Evolutionary conservation across 2,797 vertebrate species (phyloP).

Genomic region (Coregonus suidteri): DNA sequence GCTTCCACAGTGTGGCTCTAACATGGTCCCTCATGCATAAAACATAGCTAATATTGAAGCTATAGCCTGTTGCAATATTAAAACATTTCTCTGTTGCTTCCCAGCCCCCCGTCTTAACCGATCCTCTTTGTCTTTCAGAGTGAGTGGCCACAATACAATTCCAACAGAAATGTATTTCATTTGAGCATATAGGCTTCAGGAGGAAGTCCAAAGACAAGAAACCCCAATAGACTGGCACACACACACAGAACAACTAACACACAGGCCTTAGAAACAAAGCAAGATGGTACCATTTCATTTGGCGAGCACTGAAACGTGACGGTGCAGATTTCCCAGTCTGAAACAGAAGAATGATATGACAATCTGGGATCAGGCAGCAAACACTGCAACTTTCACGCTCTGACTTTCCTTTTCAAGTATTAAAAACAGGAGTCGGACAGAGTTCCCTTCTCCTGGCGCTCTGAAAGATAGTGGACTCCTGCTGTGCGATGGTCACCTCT

Average conservation of each 20-base stretch:
- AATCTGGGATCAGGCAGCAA: neutral
- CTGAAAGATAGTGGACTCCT: neutral
- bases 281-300: neutral
- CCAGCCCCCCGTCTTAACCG: neutral
- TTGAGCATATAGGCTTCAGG: too few species aligned
- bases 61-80: slow-evolving; percentile 14
- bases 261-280: neutral
- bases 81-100: slow-evolving; percentile 13
- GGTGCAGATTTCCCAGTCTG: neutral
- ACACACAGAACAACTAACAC: neutral
- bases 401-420: neutral
- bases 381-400: neutral
- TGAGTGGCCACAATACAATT: neutral
- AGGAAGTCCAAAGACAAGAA: neutral
- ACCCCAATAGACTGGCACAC: neutral
- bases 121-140: neutral
- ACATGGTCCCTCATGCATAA: slow-evolving; percentile 34
- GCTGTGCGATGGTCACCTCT: neutral
- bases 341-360: neutral
- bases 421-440: neutral
- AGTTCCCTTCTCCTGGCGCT: neutral
- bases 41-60: slow-evolving; percentile 21
- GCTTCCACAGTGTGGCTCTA: neutral
- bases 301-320: too few species aligned
- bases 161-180: neutral